phyloP scores from a whole-genome alignment of 2,113 vertebrate species.

The Pseudorasbora parva region DNA sequence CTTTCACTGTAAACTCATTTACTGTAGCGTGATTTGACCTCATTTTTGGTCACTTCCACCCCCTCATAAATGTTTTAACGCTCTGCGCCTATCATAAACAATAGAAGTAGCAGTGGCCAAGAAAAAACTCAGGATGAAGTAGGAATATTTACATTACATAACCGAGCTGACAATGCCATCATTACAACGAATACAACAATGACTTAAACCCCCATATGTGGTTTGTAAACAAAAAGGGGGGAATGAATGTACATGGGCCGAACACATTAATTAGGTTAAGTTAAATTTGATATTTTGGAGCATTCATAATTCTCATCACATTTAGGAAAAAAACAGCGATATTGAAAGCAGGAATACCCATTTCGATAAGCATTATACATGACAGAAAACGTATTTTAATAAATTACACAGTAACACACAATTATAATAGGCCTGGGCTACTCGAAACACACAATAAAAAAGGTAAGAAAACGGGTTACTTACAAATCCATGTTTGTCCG shows the following conservation, averaged over 20 bases:
- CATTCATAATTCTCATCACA: neutral
- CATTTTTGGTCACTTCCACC: slow-evolving; percentile 55
- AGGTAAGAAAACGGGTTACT: slow-evolving; percentile 70
- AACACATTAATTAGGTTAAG: neutral
- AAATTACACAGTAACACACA: neutral
- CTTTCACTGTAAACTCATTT: slow-evolving; percentile 13
- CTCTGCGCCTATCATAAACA: neutral
- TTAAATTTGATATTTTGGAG: neutral
- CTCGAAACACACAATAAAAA: neutral
- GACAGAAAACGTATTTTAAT: neutral
- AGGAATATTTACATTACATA: slow-evolving; percentile 30
- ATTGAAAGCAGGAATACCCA: neutral
- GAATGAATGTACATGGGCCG: neutral
- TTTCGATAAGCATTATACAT: neutral
- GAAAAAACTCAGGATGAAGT: slow-evolving; percentile 32
- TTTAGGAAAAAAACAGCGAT: neutral
- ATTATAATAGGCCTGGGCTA: neutral
- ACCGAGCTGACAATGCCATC: slow-evolving; percentile 11
- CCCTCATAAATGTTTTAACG: slow-evolving; percentile 33
- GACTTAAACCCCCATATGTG: neutral
- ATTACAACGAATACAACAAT: neutral
- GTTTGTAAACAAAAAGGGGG: neutral
- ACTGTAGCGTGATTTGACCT: slow-evolving; percentile 60
- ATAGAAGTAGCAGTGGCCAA: slow-evolving; percentile 17
- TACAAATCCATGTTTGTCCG: slow-evolving; percentile 98